These are phyloP conservation scores for Clupea harengus DNA, from an alignment of 2,113 vertebrate species.

Conservation along the genomic window DNA sequence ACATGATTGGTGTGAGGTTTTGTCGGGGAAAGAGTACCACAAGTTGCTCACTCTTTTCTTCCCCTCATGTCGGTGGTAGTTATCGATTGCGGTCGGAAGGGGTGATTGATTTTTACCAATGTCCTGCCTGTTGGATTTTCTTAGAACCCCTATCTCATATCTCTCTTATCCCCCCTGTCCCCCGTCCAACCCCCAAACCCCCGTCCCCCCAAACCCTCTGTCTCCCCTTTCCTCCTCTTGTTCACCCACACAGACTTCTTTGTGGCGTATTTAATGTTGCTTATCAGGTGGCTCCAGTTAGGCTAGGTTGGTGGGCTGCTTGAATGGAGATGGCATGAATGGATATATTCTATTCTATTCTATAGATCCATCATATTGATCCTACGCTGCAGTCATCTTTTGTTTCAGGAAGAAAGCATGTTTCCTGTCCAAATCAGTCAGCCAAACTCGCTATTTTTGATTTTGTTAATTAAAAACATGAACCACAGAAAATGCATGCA, in stretches of 20 bases:
- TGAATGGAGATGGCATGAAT: neutral
- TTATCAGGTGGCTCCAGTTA: constrained; percentile 24
- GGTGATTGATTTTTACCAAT: constrained; percentile 50
- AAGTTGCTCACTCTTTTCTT: constrained; percentile 32
- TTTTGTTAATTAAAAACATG: neutral
- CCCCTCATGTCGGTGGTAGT: constrained; percentile 33
- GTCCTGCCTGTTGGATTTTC: constrained; percentile 46
- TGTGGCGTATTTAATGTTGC: constrained; percentile 36
- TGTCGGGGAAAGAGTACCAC: constrained; percentile 27
- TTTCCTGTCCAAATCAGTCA: neutral
- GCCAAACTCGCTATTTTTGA: neutral
- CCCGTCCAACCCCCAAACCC: no score
- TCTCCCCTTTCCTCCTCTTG: neutral
- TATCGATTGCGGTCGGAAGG: constrained; percentile 50
- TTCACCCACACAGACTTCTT: constrained; percentile 13
- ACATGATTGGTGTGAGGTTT: constrained; percentile 8
- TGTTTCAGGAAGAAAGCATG: neutral
- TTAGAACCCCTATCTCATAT: constrained; percentile 35
- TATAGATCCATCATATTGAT: neutral
- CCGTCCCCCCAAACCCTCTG: constrained; percentile 12
- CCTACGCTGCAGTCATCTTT: neutral
- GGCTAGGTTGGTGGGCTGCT: constrained; percentile 30
- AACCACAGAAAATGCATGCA: neutral
- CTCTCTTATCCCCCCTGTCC: neutral
- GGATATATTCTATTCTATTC: constrained; percentile 30